These are phyloP conservation scores for Thera obeliscata DNA, from an alignment of 2,888 invertebrate genomes.

Conservation along the genomic window DNA sequence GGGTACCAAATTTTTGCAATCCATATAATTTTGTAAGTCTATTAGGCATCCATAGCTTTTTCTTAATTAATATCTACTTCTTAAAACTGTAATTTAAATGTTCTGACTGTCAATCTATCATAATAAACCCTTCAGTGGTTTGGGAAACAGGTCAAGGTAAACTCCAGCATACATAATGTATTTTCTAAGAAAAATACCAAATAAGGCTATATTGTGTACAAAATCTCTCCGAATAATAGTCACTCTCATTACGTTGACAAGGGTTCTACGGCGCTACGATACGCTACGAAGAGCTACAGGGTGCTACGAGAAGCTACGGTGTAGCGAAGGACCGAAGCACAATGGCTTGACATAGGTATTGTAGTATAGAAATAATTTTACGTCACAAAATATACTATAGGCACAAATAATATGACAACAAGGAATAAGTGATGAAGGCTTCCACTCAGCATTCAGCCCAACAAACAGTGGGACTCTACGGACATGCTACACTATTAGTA, in stretches of 20 bases:
- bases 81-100: neutral
- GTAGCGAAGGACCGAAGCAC: neutral
- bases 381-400: neutral
- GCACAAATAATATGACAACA: neutral
- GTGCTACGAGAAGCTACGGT: slow-evolving; percentile 12
- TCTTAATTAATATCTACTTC: neutral
- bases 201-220: slow-evolving; percentile 21
- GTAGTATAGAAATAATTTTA: neutral
- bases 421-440: too few species aligned
- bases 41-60: too few species aligned
- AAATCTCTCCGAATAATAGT: slow-evolving; percentile 17
- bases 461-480: too few species aligned
- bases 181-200: slow-evolving; percentile 14
- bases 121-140: neutral
- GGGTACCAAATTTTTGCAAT: too few species aligned
- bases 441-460: too few species aligned
- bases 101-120: neutral
- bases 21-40: too few species aligned
- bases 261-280: slow-evolving; percentile 24
- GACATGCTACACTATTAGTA: too few species aligned
- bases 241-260: slow-evolving; percentile 26
- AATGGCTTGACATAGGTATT: neutral
- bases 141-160: slow-evolving; percentile 6
- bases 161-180: slow-evolving; percentile 8
- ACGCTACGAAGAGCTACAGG: slow-evolving; percentile 18